These are phyloP conservation scores for Ascaphus truei DNA, from an alignment of 2,113 vertebrate genomes.

Conservation along the genomic window DNA sequence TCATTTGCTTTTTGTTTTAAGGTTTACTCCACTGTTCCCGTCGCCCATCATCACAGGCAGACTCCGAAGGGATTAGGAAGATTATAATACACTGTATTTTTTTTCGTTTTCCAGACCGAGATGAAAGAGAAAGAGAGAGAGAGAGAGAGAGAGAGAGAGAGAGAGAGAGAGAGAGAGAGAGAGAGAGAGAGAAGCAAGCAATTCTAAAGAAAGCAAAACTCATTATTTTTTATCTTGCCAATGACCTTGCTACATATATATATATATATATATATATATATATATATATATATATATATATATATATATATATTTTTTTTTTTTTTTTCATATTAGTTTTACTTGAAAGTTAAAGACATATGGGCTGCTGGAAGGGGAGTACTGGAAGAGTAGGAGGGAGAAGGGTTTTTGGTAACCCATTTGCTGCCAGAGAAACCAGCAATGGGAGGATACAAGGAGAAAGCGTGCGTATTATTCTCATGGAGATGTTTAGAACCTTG, in stretches of 20 bases:
- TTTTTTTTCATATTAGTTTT: constrained; percentile 46
- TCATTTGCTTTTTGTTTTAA: constrained; percentile 5
- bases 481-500: no score
- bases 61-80: constrained; percentile 52
- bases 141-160: background rate
- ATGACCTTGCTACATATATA: constrained; percentile 50
- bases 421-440: background rate
- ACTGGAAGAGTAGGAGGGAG: background rate
- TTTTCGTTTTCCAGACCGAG: constrained; percentile 51
- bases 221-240: constrained; percentile 58
- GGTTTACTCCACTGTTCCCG: background rate
- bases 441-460: background rate
- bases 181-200: constrained; percentile 15
- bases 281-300: constrained; percentile 22
- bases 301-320: constrained; percentile 14
- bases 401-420: constrained; percentile 3
- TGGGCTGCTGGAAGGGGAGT: constrained; percentile 14
- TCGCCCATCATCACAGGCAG: background rate
- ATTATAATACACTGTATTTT: constrained; percentile 45
- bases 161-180: constrained; percentile 40
- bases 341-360: constrained; percentile 44
- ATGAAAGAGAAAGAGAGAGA: constrained; percentile 45
- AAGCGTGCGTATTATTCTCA: no score
- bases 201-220: constrained; percentile 43
- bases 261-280: constrained; percentile 21